Evolutionary conservation across 2,113 vertebrate species (phyloP).

Genomic region (Prolemur simus): DNA sequence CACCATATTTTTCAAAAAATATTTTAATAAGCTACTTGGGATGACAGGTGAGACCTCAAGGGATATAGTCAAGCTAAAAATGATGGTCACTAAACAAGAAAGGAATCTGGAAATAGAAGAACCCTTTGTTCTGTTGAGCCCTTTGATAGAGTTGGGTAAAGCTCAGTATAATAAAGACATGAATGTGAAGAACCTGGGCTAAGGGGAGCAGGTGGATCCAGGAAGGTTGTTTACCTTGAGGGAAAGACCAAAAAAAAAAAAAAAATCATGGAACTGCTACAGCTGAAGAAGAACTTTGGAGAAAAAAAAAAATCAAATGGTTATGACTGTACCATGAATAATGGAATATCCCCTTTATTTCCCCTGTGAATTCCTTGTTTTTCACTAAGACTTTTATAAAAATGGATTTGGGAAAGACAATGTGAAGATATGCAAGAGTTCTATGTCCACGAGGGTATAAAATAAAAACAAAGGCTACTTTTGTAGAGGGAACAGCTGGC

Average conservation of each 20-base stretch:
- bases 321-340: neutral
- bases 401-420: neutral
- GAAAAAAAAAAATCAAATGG: neutral
- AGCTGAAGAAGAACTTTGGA: neutral
- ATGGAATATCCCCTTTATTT: neutral
- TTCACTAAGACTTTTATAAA: conserved; percentile 12
- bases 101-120: conserved; percentile 48
- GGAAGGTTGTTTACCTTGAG: neutral
- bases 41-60: conserved; percentile 33
- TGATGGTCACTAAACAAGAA: conserved; percentile 34
- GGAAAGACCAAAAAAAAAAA: neutral
- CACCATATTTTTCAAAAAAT: conserved; percentile 6
- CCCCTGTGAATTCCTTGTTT: conserved; percentile 9
- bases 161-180: conserved; percentile 14
- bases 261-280: neutral
- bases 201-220: neutral
- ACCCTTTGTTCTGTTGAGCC: conserved; percentile 25
- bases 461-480: conserved; percentile 23
- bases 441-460: neutral
- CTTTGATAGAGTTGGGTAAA: conserved; percentile 30
- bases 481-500: neutral
- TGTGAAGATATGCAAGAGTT: neutral
- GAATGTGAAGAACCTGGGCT: neutral
- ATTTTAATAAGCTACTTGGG: conserved; percentile 45
- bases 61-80: conserved; percentile 48